Base-by-base conservation (phyloP, 2,888 invertebrate genomes). In the Ditula angustiorana region DNA sequence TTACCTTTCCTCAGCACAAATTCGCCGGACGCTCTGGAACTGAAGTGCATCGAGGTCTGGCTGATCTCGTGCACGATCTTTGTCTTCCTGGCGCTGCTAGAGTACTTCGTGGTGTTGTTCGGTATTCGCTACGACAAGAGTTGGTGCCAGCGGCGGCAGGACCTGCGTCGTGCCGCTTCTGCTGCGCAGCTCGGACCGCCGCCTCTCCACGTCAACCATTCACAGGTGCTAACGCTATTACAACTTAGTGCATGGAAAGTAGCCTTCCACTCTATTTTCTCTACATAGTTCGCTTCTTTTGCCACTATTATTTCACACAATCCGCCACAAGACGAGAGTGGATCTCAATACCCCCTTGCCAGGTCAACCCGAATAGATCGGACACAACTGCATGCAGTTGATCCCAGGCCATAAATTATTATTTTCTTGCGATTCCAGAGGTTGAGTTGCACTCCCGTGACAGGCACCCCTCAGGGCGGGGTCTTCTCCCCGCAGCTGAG, bases 11-110 rank as follows among this genome's bases (percentile, higher is more conserved):
- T n/a, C 87, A 94, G 95, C 80, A 94, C 95, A 81, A 95, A 95
- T 81, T 95, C 95, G 24, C 95, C 95, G 24, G 94, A 94, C 74
- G 94, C 95, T 2, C 83, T 95, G 60, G 94, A 95, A 80, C 81
- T 95, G 65, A 95, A 95, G 77, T 95, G 94, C 80, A 94, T 95
- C 72, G 95, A 95, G 79, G 95, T 95, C 70, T 95, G 95, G 95
- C 86, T 95, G 78, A 94, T 95, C 80, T 94, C 94, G 46, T 95
- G 95, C 87, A 95, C 95, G 47, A 83, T 95, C 74, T 95, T 95
- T 83, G 95, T 95, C 69, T 95, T 95, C 82, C 87, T 94, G 72
- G 94, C 95, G 1, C 82, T 95, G 57, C 86, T 95, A 76, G 95
- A 95, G 80, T 95, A 95, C 81, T 95, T 95, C 77, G 93, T 95